phyloP scores from a whole-genome alignment of 2,888 invertebrate species.

The Diadegma fenestrale region DNA sequence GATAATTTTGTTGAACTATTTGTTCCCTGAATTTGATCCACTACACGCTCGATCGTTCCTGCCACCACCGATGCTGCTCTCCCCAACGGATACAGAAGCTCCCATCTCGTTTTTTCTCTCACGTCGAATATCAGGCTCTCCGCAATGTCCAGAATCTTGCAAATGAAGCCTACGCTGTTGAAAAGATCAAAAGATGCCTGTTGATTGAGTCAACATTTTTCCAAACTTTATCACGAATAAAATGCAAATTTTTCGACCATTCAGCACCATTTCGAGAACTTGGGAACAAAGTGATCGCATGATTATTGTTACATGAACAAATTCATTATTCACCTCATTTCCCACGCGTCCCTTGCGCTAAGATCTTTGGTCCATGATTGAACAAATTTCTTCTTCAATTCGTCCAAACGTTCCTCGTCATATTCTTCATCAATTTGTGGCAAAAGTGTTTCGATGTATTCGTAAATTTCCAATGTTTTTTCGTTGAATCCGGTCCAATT shows the following conservation, averaged over 20 bases:
- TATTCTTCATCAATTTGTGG: conserved; percentile 72
- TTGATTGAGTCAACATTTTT: neutral
- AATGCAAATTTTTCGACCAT: no score
- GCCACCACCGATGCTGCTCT: conserved; percentile 76
- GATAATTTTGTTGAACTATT: conserved; percentile 70
- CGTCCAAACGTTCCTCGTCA: conserved; percentile 66
- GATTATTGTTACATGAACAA: neutral
- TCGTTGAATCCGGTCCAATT: conserved; percentile 81
- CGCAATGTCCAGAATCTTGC: conserved; percentile 77
- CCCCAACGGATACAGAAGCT: conserved; percentile 74
- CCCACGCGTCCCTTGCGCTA: conserved; percentile 73
- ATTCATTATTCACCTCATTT: conserved; percentile 76
- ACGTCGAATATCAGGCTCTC: conserved; percentile 79
- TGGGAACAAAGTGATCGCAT: neutral
- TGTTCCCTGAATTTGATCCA: conserved; percentile 75
- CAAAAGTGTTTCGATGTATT: conserved; percentile 76
- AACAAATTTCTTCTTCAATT: conserved; percentile 71
- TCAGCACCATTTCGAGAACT: neutral
- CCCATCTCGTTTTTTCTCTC: conserved; percentile 73
- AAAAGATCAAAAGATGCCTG: conserved; percentile 26
- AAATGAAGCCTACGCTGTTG: conserved; percentile 81
- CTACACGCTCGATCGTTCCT: conserved; percentile 75
- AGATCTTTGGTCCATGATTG: conserved; percentile 75
- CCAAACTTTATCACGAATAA: neutral
- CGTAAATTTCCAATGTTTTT: conserved; percentile 77